Base-by-base conservation (phyloP, 2,797 vertebrate species). In the Hippocampus kuda region DNA sequence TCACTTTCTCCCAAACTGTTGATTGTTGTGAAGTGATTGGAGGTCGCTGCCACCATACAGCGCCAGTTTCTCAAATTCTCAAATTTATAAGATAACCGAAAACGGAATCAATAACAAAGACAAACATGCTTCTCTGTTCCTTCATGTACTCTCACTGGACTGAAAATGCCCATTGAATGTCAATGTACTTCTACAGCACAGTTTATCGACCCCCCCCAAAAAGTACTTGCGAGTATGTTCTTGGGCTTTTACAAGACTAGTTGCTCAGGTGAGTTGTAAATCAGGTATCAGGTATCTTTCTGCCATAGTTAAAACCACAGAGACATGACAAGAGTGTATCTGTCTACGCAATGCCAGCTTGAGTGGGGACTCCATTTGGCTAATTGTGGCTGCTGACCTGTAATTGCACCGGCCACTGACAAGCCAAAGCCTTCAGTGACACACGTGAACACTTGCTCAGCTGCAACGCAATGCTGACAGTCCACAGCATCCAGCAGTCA, bases 351-450 rank as follows among this genome's bases (percentile, higher is more conserved):
- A 22, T 3, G 67, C 69, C 68, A 62, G 75, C 12, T 15, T 12
- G 38, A 68, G 72, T 60, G 70, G 72, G 67, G 68, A 24, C 69
- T 46, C 15, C 75, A 79, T 85, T 83, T 83, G 78, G 71, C 76
- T 83, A 76, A 84, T 77, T 84, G 80, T 3, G 30, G 18, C 72
- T 64, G 65, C 66, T 78, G 81, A 87, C 81, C 85, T 81, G 82
- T 81, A 78, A 82, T 67, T 81, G 81, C 84, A 83, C 81, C 74
- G 60, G 56, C 38, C 16, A 66, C 61, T 63, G 62, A 57, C 69
- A 64, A 79, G 64, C 61, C 62, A 1, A 34, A 69, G 74, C 72
- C 70, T 71, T 80, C 74, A 72, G 69, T 56, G 68, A 73, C 80
- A 80, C 83, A 81, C 61, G 48, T 79, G 81, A 76, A 82, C 81